phyloP scores from a whole-genome alignment of 1,140 invertebrate species.

The Heliothis subflexa region DNA sequence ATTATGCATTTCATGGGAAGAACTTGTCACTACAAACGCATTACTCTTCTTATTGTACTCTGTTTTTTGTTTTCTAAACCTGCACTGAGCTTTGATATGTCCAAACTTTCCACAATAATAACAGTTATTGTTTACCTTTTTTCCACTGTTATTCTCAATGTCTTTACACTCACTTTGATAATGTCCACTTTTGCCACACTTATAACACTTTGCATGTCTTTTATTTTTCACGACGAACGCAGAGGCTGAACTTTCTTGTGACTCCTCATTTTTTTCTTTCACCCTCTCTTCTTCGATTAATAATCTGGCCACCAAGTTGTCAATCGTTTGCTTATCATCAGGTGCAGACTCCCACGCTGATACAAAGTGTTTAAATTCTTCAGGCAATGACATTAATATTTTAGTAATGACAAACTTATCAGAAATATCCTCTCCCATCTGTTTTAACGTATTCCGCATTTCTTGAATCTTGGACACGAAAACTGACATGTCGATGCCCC shows the following conservation, averaged over 20 bases:
- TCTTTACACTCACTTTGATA: slow-evolving; percentile 53
- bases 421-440: no score
- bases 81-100: slow-evolving; percentile 57
- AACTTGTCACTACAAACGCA: slow-evolving; percentile 52
- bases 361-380: no score
- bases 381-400: no score
- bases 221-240: slow-evolving; percentile 51
- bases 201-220: slow-evolving; percentile 56
- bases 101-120: slow-evolving; percentile 59
- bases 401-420: no score
- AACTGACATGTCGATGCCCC: no score
- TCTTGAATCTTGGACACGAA: no score
- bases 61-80: slow-evolving; percentile 54
- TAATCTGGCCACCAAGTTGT: no score
- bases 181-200: slow-evolving; percentile 59
- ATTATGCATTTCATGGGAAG: slow-evolving; percentile 40
- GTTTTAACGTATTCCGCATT: no score
- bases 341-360: no score
- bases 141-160: slow-evolving; percentile 47
- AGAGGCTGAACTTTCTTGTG: slow-evolving; percentile 37
- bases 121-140: slow-evolving; percentile 52
- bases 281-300: slow-evolving; percentile 24
- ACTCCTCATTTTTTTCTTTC: slow-evolving; percentile 51
- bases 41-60: slow-evolving; percentile 51
- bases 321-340: no score